Evolutionary conservation across 2,888 invertebrate species (phyloP), one percentile per base, ranked within the genome.

Genomic region (Diloba caeruleocephala): DNA sequence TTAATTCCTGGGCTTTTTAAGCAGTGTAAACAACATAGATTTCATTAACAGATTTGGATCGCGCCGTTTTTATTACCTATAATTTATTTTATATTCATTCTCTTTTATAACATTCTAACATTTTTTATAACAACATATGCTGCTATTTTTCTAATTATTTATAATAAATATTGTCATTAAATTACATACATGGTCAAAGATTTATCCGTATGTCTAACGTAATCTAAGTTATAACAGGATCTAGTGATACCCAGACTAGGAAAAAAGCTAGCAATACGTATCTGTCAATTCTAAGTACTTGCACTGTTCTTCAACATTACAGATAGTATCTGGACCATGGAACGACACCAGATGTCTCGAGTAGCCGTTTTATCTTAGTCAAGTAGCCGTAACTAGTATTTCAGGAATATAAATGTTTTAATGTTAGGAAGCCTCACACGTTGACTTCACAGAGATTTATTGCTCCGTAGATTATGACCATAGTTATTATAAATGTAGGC

Each of bases 261-360:
- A 60, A 70, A 54, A 51, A 49, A 41, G 29, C 44, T 51, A 31
- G 63, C 41, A 68, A 66, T 57, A 71, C 64, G 67, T 75, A 67
- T 69, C 64, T 70, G 79, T 74, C 80, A 69, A 68, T 82, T 83
- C 78, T 55, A n/a, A 56, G 78, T 77, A 82, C 32, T 39, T 41
- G 51, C 67, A 61, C 59, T 67, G 76, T 85, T 73, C 71, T 71
- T 79, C 46, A 58, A 67, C 60, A 45, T 55, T 29, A 56, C 46
- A 57, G 80, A 84, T 82, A 67, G 23, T 59, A 84, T 82, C 76
- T 72, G 29, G 53, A 51, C 57, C 53, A 61, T 57, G 60, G 58
- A 66, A 50, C 46, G 48, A 53, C 51, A 60, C 57, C 55, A 64
- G 51, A 45, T 48, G 49, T 46, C 57, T 36, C 41, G 41, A 37